Evolutionary conservation across 2,113 vertebrate genomes (phyloP).

Genomic region (Myiozetetes cayanensis): DNA sequence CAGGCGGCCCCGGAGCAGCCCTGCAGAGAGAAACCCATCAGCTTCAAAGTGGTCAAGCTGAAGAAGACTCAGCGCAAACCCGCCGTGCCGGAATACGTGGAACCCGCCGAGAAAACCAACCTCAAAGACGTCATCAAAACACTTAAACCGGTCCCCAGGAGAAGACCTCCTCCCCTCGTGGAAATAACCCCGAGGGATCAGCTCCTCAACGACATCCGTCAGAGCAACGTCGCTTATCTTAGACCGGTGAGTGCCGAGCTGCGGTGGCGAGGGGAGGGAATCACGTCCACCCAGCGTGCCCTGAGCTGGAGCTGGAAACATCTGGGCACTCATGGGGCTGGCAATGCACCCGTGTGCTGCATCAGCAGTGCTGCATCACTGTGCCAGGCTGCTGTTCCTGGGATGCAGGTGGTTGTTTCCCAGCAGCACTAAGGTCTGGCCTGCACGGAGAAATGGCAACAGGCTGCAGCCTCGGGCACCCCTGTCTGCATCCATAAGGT

Average conservation of each 20-base stretch:
- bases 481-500: fast-evolving
- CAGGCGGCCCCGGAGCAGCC: not conserved
- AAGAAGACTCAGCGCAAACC: slow-evolving; percentile 79
- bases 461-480: not conserved
- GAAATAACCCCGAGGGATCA: slow-evolving; percentile 88
- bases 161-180: slow-evolving; percentile 84
- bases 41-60: slow-evolving; percentile 73
- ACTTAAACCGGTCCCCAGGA: slow-evolving; percentile 87
- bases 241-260: slow-evolving; percentile 77
- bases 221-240: slow-evolving; percentile 92
- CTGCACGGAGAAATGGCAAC: not conserved
- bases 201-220: slow-evolving; percentile 88
- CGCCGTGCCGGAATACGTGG: slow-evolving; percentile 46
- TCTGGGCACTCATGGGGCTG: fast-evolving
- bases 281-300: fast-evolving
- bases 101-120: slow-evolving; percentile 80
- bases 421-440: not conserved
- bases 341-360: fast-evolving
- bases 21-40: not conserved
- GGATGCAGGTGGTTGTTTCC: not conserved
- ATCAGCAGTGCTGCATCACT: fast-evolving
- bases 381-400: not conserved
- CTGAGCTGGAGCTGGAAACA: not conserved
- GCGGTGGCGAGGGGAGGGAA: not conserved
- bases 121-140: slow-evolving; percentile 90